Evolutionary conservation across 2,797 vertebrate genomes (phyloP).

Genomic region (Acomys russatus): DNA sequence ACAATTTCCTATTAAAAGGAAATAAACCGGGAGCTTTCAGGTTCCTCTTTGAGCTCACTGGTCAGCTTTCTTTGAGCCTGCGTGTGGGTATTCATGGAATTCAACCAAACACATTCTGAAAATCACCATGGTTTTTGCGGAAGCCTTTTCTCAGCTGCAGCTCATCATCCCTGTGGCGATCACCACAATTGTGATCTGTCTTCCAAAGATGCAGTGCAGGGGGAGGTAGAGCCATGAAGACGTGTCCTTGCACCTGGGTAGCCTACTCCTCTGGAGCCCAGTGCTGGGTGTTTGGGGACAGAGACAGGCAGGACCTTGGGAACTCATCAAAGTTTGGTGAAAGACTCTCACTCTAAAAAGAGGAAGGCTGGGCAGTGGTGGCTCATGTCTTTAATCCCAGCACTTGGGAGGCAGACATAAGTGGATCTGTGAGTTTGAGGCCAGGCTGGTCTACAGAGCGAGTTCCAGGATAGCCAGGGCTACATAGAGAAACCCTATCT

Average conservation of each 20-base stretch:
- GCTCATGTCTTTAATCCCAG: no score
- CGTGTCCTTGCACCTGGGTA: neutral
- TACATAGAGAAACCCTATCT: no score
- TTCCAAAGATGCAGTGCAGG: neutral
- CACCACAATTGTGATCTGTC: accelerated
- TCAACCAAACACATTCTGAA: neutral
- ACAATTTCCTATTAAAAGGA: neutral
- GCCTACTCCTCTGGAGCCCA: neutral
- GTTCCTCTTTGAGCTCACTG: neutral
- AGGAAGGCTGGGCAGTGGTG: no score
- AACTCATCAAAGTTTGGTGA: neutral
- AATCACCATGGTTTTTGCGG: neutral
- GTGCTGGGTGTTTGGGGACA: neutral
- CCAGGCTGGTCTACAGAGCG: no score
- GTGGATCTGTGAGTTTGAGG: no score
- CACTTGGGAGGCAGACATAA: no score
- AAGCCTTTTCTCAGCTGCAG: neutral
- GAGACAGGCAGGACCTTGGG: neutral
- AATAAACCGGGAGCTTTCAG: neutral
- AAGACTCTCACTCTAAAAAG: neutral
- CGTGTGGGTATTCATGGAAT: neutral
- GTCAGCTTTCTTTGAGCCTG: neutral
- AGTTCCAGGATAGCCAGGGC: no score
- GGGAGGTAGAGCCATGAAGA: no score
- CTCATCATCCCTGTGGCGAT: neutral